A percentile compares a stretch with the other conserved stretches of the same genome.
These are phyloP conservation scores for Cryptoprocta ferox DNA, from an alignment of 2,797 vertebrate species.

Conservation along the genomic window DNA sequence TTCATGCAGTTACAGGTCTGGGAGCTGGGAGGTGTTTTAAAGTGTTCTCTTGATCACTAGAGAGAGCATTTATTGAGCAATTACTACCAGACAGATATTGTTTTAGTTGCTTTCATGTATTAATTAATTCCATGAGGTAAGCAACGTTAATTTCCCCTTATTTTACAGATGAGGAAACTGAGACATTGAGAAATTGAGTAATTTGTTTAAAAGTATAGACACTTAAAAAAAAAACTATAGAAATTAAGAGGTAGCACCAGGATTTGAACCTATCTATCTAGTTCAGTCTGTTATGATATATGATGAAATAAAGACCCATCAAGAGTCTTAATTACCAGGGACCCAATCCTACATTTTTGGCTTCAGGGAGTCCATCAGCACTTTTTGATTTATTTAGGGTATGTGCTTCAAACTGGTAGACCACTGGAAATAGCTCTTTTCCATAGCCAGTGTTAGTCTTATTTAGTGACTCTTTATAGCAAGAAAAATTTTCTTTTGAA, in stretches of 20 bases:
- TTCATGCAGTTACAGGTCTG: background rate
- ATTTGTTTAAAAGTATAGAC: background rate
- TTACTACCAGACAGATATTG: background rate
- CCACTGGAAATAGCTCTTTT: background rate
- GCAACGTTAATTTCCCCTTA: background rate
- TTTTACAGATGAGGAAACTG: background rate
- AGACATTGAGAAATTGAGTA: background rate
- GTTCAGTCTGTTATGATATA: background rate
- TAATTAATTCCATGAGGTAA: background rate
- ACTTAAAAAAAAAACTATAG: background rate
- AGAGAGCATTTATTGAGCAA: background rate
- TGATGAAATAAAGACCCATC: background rate
- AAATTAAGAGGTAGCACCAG: background rate
- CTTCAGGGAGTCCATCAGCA: background rate
- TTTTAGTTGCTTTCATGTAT: background rate
- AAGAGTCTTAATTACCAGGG: background rate
- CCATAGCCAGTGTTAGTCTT: background rate
- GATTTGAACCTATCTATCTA: background rate
- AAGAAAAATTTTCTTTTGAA: constrained; percentile 19
- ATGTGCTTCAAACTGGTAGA: background rate
- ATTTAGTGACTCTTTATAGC: background rate
- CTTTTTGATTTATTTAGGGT: background rate
- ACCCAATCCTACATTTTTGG: background rate
- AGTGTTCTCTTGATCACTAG: background rate
- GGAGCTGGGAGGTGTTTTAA: background rate